Base-by-base conservation (phyloP, 2,888 invertebrate genomes). In the Hydroisotoma schaefferi region DNA sequence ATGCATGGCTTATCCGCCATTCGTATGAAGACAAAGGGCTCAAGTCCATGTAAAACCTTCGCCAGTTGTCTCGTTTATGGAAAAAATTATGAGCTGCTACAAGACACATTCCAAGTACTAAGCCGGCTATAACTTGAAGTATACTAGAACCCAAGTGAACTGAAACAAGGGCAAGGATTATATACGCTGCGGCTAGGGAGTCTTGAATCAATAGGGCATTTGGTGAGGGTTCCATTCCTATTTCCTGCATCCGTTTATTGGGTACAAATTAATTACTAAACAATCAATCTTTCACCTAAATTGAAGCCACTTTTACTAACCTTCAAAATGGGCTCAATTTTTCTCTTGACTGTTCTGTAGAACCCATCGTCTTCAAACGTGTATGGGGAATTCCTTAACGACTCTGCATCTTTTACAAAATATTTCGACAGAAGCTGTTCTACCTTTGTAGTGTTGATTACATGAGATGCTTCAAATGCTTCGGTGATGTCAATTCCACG, bases 1-100 rank as follows among this genome's bases (percentile, higher is more conserved):
- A 75, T 0, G 80, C 85, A 73, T 90, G 90, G 0, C 85, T 84
- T 38, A 90, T 82, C 8, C 73, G 60, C 73, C 73, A 75, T 28
- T 75, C 74, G 20, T 68, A 64, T 0, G 73, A 72, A 0, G 73
- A 71, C n/a, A 71, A 38, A 6, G 70, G 40, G 4, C 62, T 52
- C 49, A 75, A 37, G 57, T 74, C 74, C 43, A 70, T 72, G 48
- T 67, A 68, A 59, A 68, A 73, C 67, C 70, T 73, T 22, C 75
- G 47, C 69, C 71, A 74, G 59, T 73, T 73, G 48, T 74, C 68
- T 22, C 58, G 57, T 46, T 71, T 59, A 53, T 75, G 75, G 56
- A 74, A 72, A 63, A 73, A 75, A 59, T 74, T 75, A 63, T 75
- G 74, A 6, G 73, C 64, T n/a, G 65, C 63, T 37, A 62, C 70